These are phyloP conservation scores for Ictidomys tridecemlineatus DNA, from an alignment of 2,113 vertebrate genomes.

Conservation along the genomic window DNA sequence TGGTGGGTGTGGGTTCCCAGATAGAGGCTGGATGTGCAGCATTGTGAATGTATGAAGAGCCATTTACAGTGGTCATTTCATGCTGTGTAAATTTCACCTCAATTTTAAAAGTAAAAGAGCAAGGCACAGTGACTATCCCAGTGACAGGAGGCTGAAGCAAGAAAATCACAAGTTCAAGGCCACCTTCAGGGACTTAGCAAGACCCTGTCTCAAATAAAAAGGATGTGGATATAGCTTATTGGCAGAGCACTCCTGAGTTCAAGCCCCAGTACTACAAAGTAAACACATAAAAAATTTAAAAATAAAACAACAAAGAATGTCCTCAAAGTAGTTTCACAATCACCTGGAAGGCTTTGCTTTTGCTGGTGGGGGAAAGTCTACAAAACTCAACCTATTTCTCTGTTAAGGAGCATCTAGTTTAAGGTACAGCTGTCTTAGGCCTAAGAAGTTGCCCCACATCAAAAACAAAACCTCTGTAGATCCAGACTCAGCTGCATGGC, in stretches of 20 bases:
- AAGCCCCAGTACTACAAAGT: too few species aligned
- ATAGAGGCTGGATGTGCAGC: background rate
- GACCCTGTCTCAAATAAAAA: too few species aligned
- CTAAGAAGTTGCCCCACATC: background rate
- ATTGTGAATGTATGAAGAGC: fast-evolving
- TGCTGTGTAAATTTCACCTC: background rate
- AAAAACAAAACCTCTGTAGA: background rate
- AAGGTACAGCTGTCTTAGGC: background rate
- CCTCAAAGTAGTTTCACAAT: background rate
- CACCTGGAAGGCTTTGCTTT: background rate
- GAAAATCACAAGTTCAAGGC: too few species aligned
- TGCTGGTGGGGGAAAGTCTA: background rate
- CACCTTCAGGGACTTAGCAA: too few species aligned
- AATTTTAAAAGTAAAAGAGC: too few species aligned
- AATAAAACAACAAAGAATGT: background rate
- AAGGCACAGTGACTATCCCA: too few species aligned
- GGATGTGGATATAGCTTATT: too few species aligned
- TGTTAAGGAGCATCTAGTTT: background rate
- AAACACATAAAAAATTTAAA: background rate
- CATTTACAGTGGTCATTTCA: background rate
- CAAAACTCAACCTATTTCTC: background rate
- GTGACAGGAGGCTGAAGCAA: too few species aligned
- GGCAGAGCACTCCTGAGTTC: too few species aligned
- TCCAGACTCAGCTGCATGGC: background rate
- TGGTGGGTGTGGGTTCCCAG: background rate